A percentile compares a stretch with the other conserved stretches of the same genome.
Evolutionary conservation across 2,113 vertebrate species (phyloP).

Genomic region (Poeciliopsis prolifica): DNA sequence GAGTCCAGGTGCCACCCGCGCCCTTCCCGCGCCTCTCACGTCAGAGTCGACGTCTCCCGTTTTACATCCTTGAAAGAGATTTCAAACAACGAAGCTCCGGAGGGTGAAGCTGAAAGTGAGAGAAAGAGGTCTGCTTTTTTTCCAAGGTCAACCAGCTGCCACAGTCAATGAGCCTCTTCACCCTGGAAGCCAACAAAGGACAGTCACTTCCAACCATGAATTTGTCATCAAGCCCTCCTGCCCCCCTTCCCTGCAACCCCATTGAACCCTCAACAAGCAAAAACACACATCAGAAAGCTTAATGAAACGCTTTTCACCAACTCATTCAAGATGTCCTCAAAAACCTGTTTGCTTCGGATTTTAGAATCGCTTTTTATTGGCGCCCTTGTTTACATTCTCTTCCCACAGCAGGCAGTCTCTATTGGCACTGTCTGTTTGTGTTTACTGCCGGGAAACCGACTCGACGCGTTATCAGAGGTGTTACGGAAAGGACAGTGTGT

Average conservation of each 20-base stretch:
- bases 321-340: constrained; percentile 29
- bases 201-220: constrained; percentile 32
- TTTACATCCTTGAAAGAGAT: constrained; percentile 34
- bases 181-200: constrained; percentile 55
- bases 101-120: constrained; percentile 48
- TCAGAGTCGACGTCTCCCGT: constrained; percentile 41
- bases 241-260: not conserved
- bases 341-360: constrained; percentile 23
- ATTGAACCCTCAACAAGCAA: not conserved
- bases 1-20: constrained; percentile 23
- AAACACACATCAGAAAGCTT: constrained; percentile 14
- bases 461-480: constrained; percentile 43
- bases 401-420: constrained; percentile 25
- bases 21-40: constrained; percentile 19
- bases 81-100: constrained; percentile 19
- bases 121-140: constrained; percentile 53
- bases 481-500: constrained; percentile 59
- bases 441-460: constrained; percentile 49
- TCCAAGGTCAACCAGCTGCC: constrained; percentile 72
- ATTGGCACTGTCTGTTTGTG: constrained; percentile 50
- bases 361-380: not conserved
- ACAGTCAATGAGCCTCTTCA: constrained; percentile 62
- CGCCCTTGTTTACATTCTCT: not conserved
- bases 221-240: constrained; percentile 17
- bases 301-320: constrained; percentile 36